Percentiles rank a stretch among this genome's conserved stretches.
These are phyloP conservation scores for Eulemur rufifrons DNA, from an alignment of 2,113 vertebrate species.

Conservation along the genomic window DNA sequence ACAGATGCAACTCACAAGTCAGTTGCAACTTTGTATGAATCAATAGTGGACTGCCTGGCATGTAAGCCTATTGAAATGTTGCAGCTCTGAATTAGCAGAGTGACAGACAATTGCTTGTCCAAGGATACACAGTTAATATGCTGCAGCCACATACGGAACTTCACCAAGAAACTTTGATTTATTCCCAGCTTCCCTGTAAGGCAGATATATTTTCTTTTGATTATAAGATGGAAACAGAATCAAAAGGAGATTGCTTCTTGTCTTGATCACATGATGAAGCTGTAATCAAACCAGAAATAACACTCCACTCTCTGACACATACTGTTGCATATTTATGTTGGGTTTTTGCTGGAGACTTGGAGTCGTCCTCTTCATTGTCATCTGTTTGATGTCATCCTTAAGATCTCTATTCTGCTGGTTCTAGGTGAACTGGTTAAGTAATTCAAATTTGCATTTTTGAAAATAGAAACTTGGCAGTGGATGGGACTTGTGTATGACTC, in stretches of 20 bases:
- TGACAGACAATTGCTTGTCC: not conserved
- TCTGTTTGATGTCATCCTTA: not conserved
- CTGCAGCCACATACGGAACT: not conserved
- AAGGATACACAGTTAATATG: not conserved
- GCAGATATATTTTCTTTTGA: slow-evolving; percentile 18
- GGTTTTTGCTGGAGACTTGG: not conserved
- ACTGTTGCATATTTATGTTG: not conserved
- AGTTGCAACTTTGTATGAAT: not conserved
- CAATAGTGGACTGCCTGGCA: not conserved
- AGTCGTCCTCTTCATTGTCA: not conserved
- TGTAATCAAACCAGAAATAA: slow-evolving; percentile 11
- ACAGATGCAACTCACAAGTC: not conserved
- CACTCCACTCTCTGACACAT: not conserved
- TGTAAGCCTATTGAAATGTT: not conserved
- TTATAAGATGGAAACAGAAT: slow-evolving; percentile 34
- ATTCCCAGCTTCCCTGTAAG: not conserved
- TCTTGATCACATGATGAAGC: not conserved
- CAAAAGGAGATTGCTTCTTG: not conserved
- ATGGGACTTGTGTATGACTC: not conserved
- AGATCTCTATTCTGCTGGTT: not conserved
- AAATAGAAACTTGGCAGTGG: not conserved
- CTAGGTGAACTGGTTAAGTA: slow-evolving; percentile 20
- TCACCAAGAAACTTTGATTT: not conserved
- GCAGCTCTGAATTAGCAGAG: not conserved
- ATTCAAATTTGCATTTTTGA: slow-evolving; percentile 11